These are phyloP conservation scores for Ochotona curzoniae DNA, from an alignment of 2,113 vertebrate species.

Conservation along the genomic window DNA sequence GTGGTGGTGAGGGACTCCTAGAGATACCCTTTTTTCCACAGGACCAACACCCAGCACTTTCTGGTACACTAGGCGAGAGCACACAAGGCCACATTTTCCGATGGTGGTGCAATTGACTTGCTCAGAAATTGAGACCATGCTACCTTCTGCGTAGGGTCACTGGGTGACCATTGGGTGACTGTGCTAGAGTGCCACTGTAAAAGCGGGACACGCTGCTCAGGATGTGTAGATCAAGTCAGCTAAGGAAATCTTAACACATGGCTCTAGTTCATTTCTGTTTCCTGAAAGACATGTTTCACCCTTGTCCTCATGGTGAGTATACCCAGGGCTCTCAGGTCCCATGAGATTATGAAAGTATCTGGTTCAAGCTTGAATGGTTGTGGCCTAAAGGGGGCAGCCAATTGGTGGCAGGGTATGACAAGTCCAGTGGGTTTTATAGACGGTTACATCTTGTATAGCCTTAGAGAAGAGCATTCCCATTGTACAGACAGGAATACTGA, in stretches of 20 bases:
- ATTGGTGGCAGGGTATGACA: neutral
- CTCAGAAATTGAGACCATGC: neutral
- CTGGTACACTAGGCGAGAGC: neutral
- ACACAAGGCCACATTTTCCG: neutral
- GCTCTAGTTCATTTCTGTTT: neutral
- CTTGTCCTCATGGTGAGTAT: neutral
- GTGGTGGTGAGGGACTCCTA: neutral
- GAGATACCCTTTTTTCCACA: neutral
- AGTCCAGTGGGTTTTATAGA: neutral
- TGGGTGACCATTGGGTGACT: neutral
- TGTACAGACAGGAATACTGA: neutral
- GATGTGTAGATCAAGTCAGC: neutral
- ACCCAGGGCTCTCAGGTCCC: fast-evolving
- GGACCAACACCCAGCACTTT: neutral
- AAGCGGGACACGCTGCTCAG: neutral
- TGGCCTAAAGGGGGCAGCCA: neutral
- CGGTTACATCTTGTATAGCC: neutral
- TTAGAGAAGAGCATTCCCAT: neutral
- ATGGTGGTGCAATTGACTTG: neutral
- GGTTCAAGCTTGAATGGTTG: neutral
- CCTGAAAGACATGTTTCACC: neutral
- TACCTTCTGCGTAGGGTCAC: neutral
- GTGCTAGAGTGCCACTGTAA: neutral
- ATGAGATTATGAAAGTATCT: neutral
- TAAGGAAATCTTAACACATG: neutral